Percentiles rank a stretch among this genome's conserved stretches.
Conservation (phyloP, 2,113 vertebrate species). For the Ceyx cyanopectus region DNA sequence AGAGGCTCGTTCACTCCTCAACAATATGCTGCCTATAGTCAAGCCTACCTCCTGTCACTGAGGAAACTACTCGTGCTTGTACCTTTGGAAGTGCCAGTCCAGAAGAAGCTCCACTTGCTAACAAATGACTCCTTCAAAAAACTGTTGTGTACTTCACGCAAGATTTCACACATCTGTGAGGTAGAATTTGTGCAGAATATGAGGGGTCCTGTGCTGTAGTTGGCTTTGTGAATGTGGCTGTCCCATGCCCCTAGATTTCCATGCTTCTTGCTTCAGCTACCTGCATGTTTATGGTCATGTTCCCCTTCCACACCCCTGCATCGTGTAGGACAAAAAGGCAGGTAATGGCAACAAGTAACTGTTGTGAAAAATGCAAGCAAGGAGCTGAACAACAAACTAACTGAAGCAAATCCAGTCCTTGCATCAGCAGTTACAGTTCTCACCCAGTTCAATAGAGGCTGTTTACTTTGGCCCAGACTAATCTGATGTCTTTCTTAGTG, state of each 20-base stretch:
- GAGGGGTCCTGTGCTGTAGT: not conserved
- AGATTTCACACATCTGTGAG: not conserved
- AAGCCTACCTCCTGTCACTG: constrained; percentile 48
- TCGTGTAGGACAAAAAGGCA: not conserved
- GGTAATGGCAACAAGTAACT: not conserved
- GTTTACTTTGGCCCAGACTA: not conserved
- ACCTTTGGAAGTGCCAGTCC: constrained; percentile 11
- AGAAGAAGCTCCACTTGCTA: not conserved
- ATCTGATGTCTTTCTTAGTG: not conserved
- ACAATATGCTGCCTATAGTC: not conserved
- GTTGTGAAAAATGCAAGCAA: not conserved
- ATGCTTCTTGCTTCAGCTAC: not conserved
- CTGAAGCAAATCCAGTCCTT: not conserved
- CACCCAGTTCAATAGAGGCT: not conserved
- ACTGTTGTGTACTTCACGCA: not conserved
- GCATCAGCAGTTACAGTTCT: not conserved
- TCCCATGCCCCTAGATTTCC: not conserved
- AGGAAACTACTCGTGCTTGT: not conserved
- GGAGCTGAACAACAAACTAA: not conserved
- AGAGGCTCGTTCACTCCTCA: constrained; percentile 29
- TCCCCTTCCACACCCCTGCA: not conserved
- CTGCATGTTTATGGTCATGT: not conserved
- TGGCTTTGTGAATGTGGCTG: not conserved
- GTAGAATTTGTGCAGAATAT: not conserved
- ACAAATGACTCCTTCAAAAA: not conserved